Percentiles rank a stretch among this genome's conserved stretches.
phyloP scores from a whole-genome alignment of 2,113 vertebrate species.

The Vidua macroura region DNA sequence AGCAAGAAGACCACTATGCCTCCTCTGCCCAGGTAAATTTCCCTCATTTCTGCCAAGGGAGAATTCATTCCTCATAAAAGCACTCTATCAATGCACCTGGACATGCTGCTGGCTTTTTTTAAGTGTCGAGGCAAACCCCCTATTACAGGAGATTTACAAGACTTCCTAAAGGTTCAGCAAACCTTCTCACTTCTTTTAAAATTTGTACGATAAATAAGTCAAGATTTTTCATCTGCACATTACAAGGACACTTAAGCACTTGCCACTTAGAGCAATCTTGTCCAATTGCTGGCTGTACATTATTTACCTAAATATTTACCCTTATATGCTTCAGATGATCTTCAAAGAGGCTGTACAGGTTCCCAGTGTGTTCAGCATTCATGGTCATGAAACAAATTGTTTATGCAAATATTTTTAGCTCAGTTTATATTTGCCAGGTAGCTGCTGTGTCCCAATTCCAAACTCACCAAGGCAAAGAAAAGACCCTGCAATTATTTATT shows the following conservation, averaged over 20 bases:
- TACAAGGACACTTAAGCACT: background rate
- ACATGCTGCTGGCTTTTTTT: background rate
- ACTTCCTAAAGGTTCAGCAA: background rate
- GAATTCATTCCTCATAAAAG: background rate
- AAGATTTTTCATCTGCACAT: background rate
- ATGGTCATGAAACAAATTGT: background rate
- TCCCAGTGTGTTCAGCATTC: background rate
- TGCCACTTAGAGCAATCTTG: background rate
- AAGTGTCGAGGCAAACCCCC: background rate
- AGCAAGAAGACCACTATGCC: background rate
- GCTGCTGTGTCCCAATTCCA: background rate
- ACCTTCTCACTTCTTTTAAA: background rate
- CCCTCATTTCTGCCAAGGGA: background rate
- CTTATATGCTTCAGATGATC: background rate
- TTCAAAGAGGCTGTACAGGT: background rate
- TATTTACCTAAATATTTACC: conserved; percentile 15
- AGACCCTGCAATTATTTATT: background rate
- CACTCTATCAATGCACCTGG: background rate
- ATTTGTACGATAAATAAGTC: accelerated
- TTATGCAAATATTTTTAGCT: conserved; percentile 27
- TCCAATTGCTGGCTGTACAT: background rate
- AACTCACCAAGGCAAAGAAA: background rate
- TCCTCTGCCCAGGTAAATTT: background rate
- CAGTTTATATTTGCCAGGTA: background rate
- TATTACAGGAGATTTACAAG: background rate